These are phyloP conservation scores for Nothocercus julius DNA, from an alignment of 2,113 vertebrate species.

Conservation along the genomic window DNA sequence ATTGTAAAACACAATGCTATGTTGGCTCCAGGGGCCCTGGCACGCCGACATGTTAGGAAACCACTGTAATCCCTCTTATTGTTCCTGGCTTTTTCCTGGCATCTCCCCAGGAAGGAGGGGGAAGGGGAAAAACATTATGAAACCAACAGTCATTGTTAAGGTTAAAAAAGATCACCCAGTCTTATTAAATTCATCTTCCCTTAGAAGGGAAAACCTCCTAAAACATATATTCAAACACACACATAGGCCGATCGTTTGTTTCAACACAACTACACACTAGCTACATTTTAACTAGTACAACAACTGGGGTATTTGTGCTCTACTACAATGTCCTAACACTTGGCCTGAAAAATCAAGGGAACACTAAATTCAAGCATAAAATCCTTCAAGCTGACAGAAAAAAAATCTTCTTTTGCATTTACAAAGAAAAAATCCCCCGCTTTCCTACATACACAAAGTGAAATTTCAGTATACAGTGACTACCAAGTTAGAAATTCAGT, in stretches of 20 bases:
- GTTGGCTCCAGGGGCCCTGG: fast-evolving
- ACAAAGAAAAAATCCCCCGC: background rate
- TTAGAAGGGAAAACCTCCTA: background rate
- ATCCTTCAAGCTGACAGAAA: background rate
- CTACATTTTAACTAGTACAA: background rate
- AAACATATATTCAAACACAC: fast-evolving
- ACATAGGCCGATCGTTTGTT: background rate
- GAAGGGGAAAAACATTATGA: background rate
- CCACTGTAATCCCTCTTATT: slow-evolving; percentile 10
- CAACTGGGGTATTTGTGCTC: background rate
- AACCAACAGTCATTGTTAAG: background rate
- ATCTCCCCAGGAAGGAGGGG: background rate
- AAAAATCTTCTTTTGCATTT: background rate
- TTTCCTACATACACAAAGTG: background rate
- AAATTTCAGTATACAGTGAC: background rate
- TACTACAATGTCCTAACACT: background rate
- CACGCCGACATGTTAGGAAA: background rate
- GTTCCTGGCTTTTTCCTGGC: slow-evolving; percentile 19
- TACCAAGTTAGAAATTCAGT: background rate
- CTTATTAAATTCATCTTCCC: background rate
- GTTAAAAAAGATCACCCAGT: background rate
- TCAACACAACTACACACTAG: background rate
- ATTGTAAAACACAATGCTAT: background rate
- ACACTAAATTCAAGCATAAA: background rate
- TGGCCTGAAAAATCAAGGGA: background rate